These are phyloP conservation scores for Galeruca laticollis DNA, from an alignment of 2,888 invertebrate species.

Conservation along the genomic window DNA sequence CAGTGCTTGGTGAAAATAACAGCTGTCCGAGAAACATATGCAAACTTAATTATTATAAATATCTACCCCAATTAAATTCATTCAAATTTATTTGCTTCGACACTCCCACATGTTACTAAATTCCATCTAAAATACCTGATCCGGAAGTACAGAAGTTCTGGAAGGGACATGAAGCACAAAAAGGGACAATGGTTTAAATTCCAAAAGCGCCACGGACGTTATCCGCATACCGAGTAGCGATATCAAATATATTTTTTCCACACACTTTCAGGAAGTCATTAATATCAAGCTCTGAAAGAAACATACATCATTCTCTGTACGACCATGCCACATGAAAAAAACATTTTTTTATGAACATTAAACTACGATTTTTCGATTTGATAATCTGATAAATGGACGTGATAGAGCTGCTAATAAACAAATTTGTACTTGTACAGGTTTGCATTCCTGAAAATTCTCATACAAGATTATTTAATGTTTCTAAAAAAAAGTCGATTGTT, in stretches of 20 bases:
- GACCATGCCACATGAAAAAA: slow-evolving; percentile 35
- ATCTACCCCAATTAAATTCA: slow-evolving; percentile 5
- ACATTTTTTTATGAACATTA: slow-evolving; percentile 36
- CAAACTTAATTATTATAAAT: not conserved
- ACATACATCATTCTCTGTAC: slow-evolving; percentile 34
- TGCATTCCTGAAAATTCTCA: no score
- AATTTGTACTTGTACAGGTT: slow-evolving; percentile 15
- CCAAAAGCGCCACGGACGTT: slow-evolving; percentile 37
- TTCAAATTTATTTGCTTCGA: slow-evolving; percentile 1
- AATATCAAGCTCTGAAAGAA: slow-evolving; percentile 36
- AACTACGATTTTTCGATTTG: slow-evolving; percentile 29
- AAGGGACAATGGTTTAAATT: slow-evolving; percentile 39
- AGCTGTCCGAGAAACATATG: slow-evolving; percentile 3
- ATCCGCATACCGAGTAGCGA: slow-evolving; percentile 33
- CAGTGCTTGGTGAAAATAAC: no score
- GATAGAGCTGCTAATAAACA: slow-evolving; percentile 30
- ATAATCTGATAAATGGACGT: slow-evolving; percentile 30
- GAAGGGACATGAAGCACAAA: slow-evolving; percentile 6
- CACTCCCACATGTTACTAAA: slow-evolving; percentile 7
- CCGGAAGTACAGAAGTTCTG: slow-evolving; percentile 28
- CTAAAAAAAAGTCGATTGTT: no score
- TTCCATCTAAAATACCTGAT: slow-evolving; percentile 1
- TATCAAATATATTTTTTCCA: slow-evolving; percentile 38
- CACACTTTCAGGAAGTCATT: slow-evolving; percentile 40
- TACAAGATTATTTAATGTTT: not conserved